Conservation (phyloP, 1,140 invertebrate genomes). For the Eurosta solidaginis region DNA sequence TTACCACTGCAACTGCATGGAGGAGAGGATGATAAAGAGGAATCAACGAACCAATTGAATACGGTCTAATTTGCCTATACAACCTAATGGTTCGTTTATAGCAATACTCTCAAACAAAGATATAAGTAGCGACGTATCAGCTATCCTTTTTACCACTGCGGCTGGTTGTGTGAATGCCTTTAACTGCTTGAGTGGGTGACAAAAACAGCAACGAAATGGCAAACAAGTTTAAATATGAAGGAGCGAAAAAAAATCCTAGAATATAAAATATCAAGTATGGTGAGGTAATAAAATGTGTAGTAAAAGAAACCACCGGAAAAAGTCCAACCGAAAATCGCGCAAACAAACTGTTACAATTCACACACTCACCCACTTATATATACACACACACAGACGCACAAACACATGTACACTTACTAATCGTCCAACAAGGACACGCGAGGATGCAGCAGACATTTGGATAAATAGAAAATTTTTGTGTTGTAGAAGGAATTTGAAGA, state of each 20-base stretch:
- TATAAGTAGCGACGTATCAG: neutral
- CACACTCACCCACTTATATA: neutral
- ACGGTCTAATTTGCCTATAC: no score
- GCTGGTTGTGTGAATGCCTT: neutral
- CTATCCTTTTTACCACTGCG: neutral
- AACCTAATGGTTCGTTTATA: no score
- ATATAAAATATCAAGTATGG: neutral
- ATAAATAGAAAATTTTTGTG: neutral
- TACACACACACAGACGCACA: neutral
- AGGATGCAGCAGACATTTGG: slow-evolving; percentile 19
- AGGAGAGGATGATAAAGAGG: no score
- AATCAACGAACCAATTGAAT: no score
- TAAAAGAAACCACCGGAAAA: slow-evolving; percentile 20
- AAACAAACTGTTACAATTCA: slow-evolving; percentile 28
- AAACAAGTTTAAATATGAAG: neutral
- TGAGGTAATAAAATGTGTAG: neutral
- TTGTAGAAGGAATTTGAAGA: neutral
- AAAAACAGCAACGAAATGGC: slow-evolving; percentile 21
- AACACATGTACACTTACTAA: neutral
- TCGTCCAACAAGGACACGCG: neutral
- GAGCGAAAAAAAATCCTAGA: neutral
- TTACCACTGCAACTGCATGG: no score
- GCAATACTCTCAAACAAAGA: no score
- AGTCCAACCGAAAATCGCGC: slow-evolving; percentile 17
- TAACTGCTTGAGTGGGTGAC: slow-evolving; percentile 22